Percentiles rank a stretch among this genome's conserved stretches.
These are phyloP conservation scores for Dromaius novaehollandiae DNA, from an alignment of 2,113 vertebrate genomes.

Conservation along the genomic window DNA sequence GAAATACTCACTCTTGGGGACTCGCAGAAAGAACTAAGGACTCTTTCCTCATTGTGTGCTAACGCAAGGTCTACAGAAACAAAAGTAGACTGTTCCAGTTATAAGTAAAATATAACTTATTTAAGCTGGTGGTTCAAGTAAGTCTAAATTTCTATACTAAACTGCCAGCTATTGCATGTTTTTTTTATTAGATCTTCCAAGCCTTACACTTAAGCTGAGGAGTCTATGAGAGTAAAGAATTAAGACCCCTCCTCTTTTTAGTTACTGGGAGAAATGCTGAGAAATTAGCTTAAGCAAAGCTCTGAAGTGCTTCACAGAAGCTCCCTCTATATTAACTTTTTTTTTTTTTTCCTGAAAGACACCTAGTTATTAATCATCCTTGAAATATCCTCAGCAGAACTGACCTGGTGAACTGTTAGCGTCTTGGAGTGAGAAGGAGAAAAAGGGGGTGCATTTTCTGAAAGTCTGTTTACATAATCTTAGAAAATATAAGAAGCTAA, in stretches of 20 bases:
- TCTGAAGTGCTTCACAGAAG: neutral
- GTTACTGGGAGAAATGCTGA: neutral
- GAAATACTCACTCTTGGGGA: neutral
- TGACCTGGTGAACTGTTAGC: slow-evolving; percentile 20
- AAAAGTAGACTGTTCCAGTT: neutral
- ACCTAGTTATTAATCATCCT: neutral
- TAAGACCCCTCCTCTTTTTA: neutral
- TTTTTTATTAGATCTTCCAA: neutral
- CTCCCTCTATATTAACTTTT: neutral
- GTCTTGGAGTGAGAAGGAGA: neutral
- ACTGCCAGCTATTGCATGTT: neutral
- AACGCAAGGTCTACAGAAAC: neutral
- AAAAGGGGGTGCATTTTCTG: slow-evolving; percentile 4
- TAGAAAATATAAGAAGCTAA: neutral
- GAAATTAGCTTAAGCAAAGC: neutral
- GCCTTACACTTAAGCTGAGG: neutral
- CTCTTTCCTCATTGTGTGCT: neutral
- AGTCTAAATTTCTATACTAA: neutral
- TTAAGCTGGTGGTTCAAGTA: neutral
- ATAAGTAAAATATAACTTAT: neutral
- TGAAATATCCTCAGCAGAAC: neutral
- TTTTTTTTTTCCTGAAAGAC: slow-evolving; percentile 7
- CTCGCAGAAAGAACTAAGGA: neutral
- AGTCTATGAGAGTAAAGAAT: neutral
- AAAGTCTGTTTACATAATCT: slow-evolving; percentile 48